phyloP scores from a whole-genome alignment of 64 coral and sea anemone species.

The Astreopora myriophthalma region DNA sequence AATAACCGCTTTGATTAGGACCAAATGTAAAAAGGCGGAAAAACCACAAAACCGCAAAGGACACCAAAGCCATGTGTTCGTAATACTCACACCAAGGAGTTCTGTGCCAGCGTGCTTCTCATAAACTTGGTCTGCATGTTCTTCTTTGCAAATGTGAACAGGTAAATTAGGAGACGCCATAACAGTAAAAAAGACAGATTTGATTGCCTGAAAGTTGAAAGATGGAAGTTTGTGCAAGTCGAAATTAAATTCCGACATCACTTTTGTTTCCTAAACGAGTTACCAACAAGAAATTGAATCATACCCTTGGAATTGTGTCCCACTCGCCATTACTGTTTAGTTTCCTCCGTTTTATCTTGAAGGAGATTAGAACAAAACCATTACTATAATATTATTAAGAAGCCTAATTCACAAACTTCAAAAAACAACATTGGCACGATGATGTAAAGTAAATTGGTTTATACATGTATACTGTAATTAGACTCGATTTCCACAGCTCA shows the following conservation, averaged over 20 bases:
- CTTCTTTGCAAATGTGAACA: constrained; percentile 71
- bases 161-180: constrained; percentile 91
- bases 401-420: too few species aligned
- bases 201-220: constrained; percentile 61
- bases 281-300: background rate
- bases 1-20: too few species aligned
- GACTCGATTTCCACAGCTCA: too few species aligned
- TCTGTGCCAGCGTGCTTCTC: constrained; percentile 74
- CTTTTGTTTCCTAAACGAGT: too few species aligned
- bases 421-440: too few species aligned
- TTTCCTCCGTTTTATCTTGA: constrained; percentile 56
- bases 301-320: constrained; percentile 62
- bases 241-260: too few species aligned
- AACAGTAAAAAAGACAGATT: constrained; percentile 93
- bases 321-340: constrained; percentile 8
- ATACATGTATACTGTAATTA: too few species aligned
- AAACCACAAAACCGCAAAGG: background rate
- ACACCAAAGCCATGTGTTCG: background rate
- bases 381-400: too few species aligned
- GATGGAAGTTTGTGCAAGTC: too few species aligned
- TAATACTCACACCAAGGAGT: constrained; percentile 74
- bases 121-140: constrained; percentile 80
- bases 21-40: too few species aligned
- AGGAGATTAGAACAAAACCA: background rate
- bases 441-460: too few species aligned